These are phyloP conservation scores for Lytechinus pictus DNA, from an alignment of 35 echinoderm and acorn worm species.

Conservation along the genomic window DNA sequence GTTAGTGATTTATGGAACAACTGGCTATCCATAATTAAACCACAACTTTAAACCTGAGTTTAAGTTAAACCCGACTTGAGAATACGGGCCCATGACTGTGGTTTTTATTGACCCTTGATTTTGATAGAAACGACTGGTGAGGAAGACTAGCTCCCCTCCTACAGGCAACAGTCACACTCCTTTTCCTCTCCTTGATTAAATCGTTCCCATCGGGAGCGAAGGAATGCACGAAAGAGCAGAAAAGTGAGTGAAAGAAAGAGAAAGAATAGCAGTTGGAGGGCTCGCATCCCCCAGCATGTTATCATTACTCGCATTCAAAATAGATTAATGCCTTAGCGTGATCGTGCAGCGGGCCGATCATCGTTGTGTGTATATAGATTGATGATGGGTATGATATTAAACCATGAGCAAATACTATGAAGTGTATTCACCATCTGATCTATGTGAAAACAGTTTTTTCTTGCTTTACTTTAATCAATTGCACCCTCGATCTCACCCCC, in stretches of 20 bases:
- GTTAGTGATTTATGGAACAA: no score
- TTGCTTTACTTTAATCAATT: not conserved
- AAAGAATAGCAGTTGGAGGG: constrained; percentile 1
- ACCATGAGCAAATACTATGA: not conserved
- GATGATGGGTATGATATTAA: not conserved
- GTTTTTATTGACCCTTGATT: not conserved
- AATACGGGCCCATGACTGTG: not conserved
- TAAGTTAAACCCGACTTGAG: no score
- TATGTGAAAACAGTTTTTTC: not conserved
- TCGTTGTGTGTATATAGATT: not conserved
- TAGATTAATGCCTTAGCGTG: not conserved
- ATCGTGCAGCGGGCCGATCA: not conserved
- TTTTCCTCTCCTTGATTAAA: not conserved
- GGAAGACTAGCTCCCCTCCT: not conserved
- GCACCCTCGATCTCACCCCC: not conserved
- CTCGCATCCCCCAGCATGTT: not conserved
- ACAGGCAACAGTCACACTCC: not conserved
- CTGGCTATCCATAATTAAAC: no score
- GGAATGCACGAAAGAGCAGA: not conserved
- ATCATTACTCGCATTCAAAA: constrained; percentile 10
- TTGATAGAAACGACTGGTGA: not conserved
- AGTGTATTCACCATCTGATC: not conserved
- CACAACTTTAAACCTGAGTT: no score
- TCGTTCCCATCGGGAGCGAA: not conserved
- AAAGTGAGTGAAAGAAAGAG: not conserved